Evolutionary conservation across 2,113 vertebrate genomes (phyloP), one percentile per base, ranked within the genome.

Genomic region (Syngnathus floridae): DNA sequence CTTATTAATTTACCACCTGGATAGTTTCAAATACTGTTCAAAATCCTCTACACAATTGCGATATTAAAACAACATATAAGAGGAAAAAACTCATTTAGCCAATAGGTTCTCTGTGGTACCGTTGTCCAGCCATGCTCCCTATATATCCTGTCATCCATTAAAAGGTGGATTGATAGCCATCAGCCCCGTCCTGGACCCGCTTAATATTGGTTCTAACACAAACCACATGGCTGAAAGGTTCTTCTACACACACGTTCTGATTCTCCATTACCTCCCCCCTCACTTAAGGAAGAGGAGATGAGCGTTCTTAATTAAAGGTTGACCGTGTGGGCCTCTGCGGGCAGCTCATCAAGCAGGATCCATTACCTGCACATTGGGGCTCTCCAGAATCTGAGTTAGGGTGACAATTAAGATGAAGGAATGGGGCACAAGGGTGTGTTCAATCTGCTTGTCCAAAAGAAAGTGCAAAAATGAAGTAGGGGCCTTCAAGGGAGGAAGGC

Each of bases 91-190:
- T 77, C 87, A 86, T 92, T 93, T 92, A 92, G 91, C 93, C 93
- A 93, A 91, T 88, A 86, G 91, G 91, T 92, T 76, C 76, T 91
- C 92, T 87, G 72, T 83, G 86, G 74, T 79, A 56, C 64, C 64
- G 70, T 75, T 66, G 83, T 82, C 74, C 72, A 65, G 78, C 72
- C 66, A 66, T 75, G 69, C 78, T 3, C 76, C 75, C 67, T 70
- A 76, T 83, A 81, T 78, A 84, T 78, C 77, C 73, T 48, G 66
- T 76, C 80, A 80, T 76, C 84, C 82, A 84, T 83, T 86, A 84
- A 87, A 86, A 78, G 79, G 76, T 69, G 86, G 85, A 89, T 90
- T 88, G 88, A 89, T 88, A 84, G 83, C 81, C 84, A 82, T 90
- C 88, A 82, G 73, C 79, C 74, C 71, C 77, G 67, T 72, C 83